Conservation (phyloP, 2,888 invertebrate species). For the Acanthosoma haemorrhoidale region DNA sequence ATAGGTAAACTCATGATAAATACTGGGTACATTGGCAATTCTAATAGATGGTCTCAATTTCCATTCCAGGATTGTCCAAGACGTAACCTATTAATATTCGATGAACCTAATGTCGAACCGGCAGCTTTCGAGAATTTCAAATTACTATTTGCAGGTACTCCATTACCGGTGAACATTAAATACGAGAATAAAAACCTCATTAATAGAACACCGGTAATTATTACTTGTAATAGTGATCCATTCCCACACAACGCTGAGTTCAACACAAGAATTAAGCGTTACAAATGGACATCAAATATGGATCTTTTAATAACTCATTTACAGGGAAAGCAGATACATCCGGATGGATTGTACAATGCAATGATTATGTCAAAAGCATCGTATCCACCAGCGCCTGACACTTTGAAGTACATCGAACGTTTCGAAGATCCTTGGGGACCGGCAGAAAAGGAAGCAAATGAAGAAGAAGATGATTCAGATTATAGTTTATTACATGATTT, state of each 20-base stretch:
- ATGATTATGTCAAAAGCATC: too few relatives aligned
- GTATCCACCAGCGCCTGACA: too few relatives aligned
- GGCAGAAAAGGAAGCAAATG: too few relatives aligned
- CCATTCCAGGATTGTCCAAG: background rate
- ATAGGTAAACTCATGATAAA: too few relatives aligned
- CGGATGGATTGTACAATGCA: background rate
- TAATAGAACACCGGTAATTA: background rate
- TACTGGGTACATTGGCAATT: too few relatives aligned
- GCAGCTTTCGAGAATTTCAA: background rate
- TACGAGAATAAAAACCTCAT: background rate
- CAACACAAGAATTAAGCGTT: background rate
- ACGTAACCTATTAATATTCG: background rate
- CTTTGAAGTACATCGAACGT: too few relatives aligned
- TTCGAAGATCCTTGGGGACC: too few relatives aligned
- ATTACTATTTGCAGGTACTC: background rate
- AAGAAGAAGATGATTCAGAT: too few relatives aligned
- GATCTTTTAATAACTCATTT: background rate
- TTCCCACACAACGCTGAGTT: background rate
- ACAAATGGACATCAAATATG: background rate
- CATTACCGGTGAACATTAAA: too few relatives aligned
- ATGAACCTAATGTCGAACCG: background rate
- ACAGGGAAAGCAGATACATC: background rate
- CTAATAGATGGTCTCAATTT: too few relatives aligned
- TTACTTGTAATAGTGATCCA: background rate
- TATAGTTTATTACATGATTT: too few relatives aligned